These are phyloP conservation scores for Drosophila quinaria DNA, from an alignment of 2,888 invertebrate genomes.

Conservation along the genomic window DNA sequence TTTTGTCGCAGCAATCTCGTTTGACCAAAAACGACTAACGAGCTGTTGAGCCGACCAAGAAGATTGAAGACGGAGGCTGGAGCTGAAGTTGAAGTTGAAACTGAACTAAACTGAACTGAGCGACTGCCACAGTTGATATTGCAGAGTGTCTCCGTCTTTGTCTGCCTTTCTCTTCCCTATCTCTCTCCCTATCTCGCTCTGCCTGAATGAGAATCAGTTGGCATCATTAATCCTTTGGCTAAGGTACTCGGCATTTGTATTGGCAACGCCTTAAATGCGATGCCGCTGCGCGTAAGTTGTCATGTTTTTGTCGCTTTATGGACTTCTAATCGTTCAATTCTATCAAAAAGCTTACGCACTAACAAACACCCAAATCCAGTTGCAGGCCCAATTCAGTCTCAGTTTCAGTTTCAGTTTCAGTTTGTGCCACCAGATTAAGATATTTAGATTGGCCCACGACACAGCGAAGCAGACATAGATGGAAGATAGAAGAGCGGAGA, in stretches of 20 bases:
- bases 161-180: too few relatives aligned
- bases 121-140: constrained; percentile 79
- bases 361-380: constrained; percentile 82
- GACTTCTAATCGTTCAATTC: constrained; percentile 86
- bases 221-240: constrained; percentile 83
- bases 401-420: constrained; percentile 60
- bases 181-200: constrained; percentile 1
- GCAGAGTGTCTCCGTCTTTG: constrained; percentile 13
- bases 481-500: constrained; percentile 14
- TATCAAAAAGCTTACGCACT: constrained; percentile 86
- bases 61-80: constrained; percentile 1
- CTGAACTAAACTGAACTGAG: constrained; percentile 53
- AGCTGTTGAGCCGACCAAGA: constrained; percentile 72
- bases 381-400: constrained; percentile 67
- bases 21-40: constrained; percentile 83
- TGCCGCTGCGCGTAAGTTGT: constrained; percentile 81
- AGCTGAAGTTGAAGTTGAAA: constrained; percentile 35
- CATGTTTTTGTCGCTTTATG: constrained; percentile 86
- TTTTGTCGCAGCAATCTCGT: constrained; percentile 70
- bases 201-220: constrained; percentile 62
- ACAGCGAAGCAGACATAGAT: constrained; percentile 26
- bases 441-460: constrained; percentile 84
- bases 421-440: constrained; percentile 83
- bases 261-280: constrained; percentile 55
- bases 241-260: constrained; percentile 46